Percentiles rank a stretch among this genome's conserved stretches.
These are phyloP conservation scores for Thymallus thymallus DNA, from an alignment of 2,113 vertebrate genomes.

Conservation along the genomic window DNA sequence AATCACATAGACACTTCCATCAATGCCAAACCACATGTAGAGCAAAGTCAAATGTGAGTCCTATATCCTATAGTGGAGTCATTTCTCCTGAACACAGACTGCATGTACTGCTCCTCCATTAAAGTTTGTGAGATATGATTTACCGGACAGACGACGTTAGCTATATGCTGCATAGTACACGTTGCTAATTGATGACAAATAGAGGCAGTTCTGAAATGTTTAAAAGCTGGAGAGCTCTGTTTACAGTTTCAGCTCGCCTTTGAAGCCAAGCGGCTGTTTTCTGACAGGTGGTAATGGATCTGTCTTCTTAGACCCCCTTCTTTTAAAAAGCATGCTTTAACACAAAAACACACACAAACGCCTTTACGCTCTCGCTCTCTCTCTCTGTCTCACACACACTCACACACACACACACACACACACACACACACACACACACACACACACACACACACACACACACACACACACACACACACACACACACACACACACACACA, in stretches of 20 bases:
- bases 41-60: too few relatives aligned
- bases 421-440: background rate
- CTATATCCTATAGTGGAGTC: background rate
- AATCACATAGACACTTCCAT: background rate
- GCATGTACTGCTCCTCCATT: slow-evolving; percentile 9
- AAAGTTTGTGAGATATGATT: slow-evolving; percentile 4
- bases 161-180: background rate
- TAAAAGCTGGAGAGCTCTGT: background rate
- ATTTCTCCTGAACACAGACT: background rate
- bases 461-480: slow-evolving; percentile 7
- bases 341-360: background rate
- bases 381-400: background rate
- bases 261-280: background rate
- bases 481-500: background rate
- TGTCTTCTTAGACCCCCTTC: background rate
- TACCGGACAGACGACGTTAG: background rate
- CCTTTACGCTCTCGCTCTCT: background rate
- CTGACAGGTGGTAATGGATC: background rate
- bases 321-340: slow-evolving; percentile 1
- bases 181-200: background rate
- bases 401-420: slow-evolving; percentile 8
- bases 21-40: too few relatives aligned
- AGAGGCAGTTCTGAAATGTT: background rate
- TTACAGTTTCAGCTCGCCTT: background rate
- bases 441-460: slow-evolving; percentile 15